Percentiles rank a stretch among this genome's conserved stretches.
Conservation (phyloP, 2,888 invertebrate genomes). For the Folsomia candida region DNA sequence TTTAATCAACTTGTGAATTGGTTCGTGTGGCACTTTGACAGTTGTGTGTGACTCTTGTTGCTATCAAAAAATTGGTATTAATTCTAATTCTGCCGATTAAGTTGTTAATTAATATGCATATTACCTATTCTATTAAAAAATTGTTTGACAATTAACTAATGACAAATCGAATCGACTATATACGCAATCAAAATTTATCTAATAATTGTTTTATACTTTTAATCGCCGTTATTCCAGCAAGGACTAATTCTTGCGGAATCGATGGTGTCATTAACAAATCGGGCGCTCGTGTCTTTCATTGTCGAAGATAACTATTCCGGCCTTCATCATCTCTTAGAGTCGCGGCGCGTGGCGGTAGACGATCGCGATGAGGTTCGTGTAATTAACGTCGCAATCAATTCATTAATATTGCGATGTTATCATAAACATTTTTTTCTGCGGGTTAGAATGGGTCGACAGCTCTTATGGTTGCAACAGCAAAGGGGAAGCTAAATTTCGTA, state of each 20-base stretch:
- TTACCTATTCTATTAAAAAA: too few species aligned
- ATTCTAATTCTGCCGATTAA: too few species aligned
- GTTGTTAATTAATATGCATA: too few species aligned
- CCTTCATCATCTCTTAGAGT: conserved; percentile 76
- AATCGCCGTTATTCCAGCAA: conserved; percentile 21
- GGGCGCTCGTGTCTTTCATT: conserved; percentile 60
- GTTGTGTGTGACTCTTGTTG: too few species aligned
- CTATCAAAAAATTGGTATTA: too few species aligned
- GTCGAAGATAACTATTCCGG: conserved; percentile 76
- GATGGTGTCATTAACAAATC: conserved; percentile 47
- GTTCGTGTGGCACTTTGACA: too few species aligned
- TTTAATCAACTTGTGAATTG: too few species aligned
- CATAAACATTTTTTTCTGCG: background rate
- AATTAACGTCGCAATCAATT: background rate
- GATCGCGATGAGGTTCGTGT: conserved; percentile 77
- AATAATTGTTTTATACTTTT: background rate
- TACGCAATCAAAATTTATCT: background rate
- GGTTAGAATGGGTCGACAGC: conserved; percentile 90
- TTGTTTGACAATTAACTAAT: too few species aligned
- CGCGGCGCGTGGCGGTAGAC: conserved; percentile 75
- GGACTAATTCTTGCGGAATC: conserved; percentile 42
- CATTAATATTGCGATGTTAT: background rate
- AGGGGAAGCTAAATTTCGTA: conserved; percentile 79
- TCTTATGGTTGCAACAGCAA: conserved; percentile 85
- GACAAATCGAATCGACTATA: too few species aligned